Percentiles rank a stretch among this genome's conserved stretches.
Evolutionary conservation across 2,113 vertebrate species (phyloP).

Genomic region (Macrotus californicus): DNA sequence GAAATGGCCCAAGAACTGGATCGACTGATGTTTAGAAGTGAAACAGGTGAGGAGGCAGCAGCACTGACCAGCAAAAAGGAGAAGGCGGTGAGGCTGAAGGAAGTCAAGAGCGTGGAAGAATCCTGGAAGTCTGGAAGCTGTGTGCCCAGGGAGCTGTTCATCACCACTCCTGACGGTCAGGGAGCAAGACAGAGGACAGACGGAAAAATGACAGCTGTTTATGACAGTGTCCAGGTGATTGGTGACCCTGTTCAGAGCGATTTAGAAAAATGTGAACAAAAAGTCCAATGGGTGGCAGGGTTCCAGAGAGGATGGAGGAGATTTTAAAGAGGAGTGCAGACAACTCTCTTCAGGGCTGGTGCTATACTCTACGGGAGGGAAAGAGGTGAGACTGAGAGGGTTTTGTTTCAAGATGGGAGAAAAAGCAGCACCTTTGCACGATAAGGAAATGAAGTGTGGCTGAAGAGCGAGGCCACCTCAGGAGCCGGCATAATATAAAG

Average conservation of each 20-base stretch:
- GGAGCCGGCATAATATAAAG: rapidly evolving
- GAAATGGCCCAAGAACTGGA: neutral
- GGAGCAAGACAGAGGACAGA: neutral
- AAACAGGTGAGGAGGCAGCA: neutral
- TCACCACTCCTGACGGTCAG: neutral
- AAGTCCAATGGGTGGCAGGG: neutral
- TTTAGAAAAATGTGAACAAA: neutral
- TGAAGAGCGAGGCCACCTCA: neutral
- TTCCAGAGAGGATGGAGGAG: neutral
- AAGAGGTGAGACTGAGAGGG: neutral
- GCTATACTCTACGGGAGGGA: too few relatives aligned
- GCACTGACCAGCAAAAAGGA: neutral
- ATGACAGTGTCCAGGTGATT: neutral
- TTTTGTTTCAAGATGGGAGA: neutral
- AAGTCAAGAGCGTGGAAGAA: too few relatives aligned
- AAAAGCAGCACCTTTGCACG: neutral
- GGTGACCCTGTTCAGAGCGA: neutral
- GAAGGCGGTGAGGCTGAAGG: neutral
- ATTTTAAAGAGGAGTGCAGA: neutral
- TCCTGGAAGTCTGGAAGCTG: neutral
- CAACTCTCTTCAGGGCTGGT: neutral
- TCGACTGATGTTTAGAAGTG: neutral
- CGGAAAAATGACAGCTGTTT: neutral
- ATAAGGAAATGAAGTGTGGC: neutral
- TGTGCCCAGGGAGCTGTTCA: neutral